A percentile compares a stretch with the other conserved stretches of the same genome.
Conservation (phyloP, 2,888 invertebrate genomes). For the Eueremaeus valkanovi region DNA sequence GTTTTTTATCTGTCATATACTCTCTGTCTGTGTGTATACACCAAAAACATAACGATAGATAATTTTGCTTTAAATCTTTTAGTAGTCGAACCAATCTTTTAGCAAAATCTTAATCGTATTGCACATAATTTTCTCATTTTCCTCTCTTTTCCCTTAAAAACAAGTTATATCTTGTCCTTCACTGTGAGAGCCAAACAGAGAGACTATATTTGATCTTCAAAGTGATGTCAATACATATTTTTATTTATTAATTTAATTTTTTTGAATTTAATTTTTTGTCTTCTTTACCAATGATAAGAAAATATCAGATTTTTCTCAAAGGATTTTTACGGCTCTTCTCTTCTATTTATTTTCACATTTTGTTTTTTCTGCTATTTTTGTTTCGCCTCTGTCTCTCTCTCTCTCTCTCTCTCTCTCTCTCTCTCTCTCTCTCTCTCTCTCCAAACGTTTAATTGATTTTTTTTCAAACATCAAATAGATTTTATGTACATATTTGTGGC, state of each 20-base stretch:
- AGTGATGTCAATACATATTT: slow-evolving; percentile 33
- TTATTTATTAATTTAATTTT: background rate
- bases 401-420: background rate
- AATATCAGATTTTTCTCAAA: slow-evolving; percentile 23
- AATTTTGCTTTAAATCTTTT: background rate
- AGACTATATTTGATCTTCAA: background rate
- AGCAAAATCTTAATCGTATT: slow-evolving; percentile 8
- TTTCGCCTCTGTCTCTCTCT: too few relatives aligned
- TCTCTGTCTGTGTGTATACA: too few relatives aligned
- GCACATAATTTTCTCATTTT: slow-evolving; percentile 23
- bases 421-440: background rate
- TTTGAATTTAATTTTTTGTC: background rate
- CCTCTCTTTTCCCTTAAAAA: background rate
- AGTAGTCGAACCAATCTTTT: slow-evolving; percentile 11
- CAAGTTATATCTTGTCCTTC: slow-evolving; percentile 15
- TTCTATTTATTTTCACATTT: background rate
- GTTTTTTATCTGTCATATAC: slow-evolving; percentile 26
- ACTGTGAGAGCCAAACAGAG: background rate
- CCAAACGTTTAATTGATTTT: slow-evolving; percentile 3
- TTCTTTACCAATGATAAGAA: background rate
- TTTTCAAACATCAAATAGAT: background rate
- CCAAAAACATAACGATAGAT: background rate
- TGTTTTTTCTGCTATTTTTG: too few relatives aligned
- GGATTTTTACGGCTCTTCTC: background rate
- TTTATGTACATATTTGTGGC: background rate